Evolutionary conservation across 2,113 vertebrate species (phyloP).

Genomic region (Nothocercus julius): DNA sequence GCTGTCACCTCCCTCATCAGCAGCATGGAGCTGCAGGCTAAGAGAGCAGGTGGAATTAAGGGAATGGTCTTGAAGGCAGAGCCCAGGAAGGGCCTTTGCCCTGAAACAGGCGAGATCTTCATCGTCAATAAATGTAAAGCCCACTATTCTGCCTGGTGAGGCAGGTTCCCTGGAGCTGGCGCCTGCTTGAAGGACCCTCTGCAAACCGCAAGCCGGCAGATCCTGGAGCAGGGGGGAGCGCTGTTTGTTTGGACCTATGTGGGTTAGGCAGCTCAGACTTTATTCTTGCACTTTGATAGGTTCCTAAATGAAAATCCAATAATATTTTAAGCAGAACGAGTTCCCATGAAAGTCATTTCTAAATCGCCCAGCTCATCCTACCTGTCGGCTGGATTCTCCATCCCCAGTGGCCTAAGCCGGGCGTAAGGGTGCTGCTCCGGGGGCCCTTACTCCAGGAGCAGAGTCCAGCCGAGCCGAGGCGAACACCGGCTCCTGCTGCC

Average conservation of each 20-base stretch:
- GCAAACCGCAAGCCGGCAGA: neutral
- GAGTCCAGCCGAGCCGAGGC: constrained; percentile 1
- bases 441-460: neutral
- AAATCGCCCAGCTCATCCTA: constrained; percentile 56
- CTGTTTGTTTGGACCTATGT: constrained; percentile 68
- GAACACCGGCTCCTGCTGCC: neutral
- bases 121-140: constrained; percentile 23
- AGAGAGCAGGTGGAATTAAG: neutral
- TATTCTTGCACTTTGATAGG: constrained; percentile 68
- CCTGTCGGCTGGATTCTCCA: constrained; percentile 68
- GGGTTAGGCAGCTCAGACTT: constrained; percentile 70
- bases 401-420: constrained; percentile 41
- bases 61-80: neutral
- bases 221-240: constrained; percentile 31
- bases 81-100: neutral
- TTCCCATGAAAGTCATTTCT: constrained; percentile 72
- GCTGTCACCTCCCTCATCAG: neutral
- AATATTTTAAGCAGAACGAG: constrained; percentile 72
- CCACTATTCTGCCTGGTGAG: neutral
- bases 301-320: constrained; percentile 73
- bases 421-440: neutral
- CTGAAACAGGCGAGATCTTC: neutral
- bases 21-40: neutral
- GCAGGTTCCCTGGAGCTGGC: neutral
- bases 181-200: constrained; percentile 14